Conservation (phyloP, 2,888 invertebrate genomes). For the Polyploca ridens region DNA sequence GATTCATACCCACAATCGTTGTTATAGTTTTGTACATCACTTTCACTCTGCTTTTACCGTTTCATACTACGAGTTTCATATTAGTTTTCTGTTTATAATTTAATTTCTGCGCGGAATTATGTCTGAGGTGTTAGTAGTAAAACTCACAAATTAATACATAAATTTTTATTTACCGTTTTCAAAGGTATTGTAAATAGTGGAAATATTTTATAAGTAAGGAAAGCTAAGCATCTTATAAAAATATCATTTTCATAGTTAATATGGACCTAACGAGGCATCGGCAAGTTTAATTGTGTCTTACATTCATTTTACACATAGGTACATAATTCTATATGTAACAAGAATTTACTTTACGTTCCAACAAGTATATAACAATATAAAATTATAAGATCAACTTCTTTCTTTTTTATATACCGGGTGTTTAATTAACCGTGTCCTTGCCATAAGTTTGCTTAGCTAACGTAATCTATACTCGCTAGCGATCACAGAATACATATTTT, state of each 20-base stretch:
- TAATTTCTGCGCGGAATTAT: neutral
- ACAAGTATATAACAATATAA: neutral
- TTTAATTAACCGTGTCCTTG: neutral
- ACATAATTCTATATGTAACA: neutral
- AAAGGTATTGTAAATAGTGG: conserved; percentile 79
- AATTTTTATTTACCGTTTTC: conserved; percentile 77
- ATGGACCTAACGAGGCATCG: conserved; percentile 69
- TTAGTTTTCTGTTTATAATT: too few relatives aligned
- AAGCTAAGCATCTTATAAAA: conserved; percentile 84
- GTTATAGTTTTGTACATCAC: too few relatives aligned
- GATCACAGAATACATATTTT: too few relatives aligned
- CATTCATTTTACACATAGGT: conserved; percentile 36
- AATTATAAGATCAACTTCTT: neutral
- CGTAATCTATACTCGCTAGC: too few relatives aligned
- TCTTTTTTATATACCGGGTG: neutral
- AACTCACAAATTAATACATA: conserved; percentile 62
- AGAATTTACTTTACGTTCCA: neutral
- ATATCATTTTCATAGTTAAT: conserved; percentile 70
- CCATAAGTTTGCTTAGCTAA: neutral
- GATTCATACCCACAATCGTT: too few relatives aligned
- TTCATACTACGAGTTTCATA: too few relatives aligned
- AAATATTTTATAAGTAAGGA: conserved; percentile 76
- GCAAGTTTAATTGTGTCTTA: conserved; percentile 58
- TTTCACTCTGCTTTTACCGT: too few relatives aligned
- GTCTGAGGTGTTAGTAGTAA: conserved; percentile 23